phyloP scores from a whole-genome alignment of 2,888 invertebrate genomes.

The Nymphalis c-album region DNA sequence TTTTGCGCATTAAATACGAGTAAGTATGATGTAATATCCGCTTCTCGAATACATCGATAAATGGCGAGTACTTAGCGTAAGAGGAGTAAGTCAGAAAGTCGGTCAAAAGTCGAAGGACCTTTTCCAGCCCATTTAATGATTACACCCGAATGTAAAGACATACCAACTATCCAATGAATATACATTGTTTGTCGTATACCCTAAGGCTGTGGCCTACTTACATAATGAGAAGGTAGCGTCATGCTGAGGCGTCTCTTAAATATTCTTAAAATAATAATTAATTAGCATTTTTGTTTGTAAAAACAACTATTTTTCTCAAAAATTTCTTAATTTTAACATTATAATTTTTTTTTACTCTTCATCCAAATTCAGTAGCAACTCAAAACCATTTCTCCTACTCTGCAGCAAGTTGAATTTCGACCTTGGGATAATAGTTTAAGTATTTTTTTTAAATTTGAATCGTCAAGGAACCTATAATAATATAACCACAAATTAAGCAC shows the following conservation, averaged over 20 bases:
- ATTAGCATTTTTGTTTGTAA: too few species aligned
- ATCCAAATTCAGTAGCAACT: too few species aligned
- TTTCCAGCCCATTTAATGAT: constrained; percentile 52
- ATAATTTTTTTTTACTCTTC: too few species aligned
- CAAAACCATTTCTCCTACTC: too few species aligned
- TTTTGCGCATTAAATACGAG: background rate
- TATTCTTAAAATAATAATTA: background rate
- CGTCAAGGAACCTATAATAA: too few species aligned
- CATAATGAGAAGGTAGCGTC: background rate
- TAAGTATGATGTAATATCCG: constrained; percentile 1
- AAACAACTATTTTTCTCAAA: background rate
- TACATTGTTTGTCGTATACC: constrained; percentile 5
- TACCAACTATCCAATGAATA: constrained; percentile 34
- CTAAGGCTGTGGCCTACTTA: background rate
- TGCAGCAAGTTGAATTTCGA: too few species aligned
- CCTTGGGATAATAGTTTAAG: too few species aligned
- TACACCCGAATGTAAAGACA: constrained; percentile 45
- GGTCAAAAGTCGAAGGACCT: constrained; percentile 46
- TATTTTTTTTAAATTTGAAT: too few species aligned
- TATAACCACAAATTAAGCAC: too few species aligned
- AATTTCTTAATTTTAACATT: too few species aligned
- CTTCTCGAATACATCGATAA: constrained; percentile 1
- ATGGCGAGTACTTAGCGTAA: constrained; percentile 17
- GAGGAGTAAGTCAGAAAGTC: constrained; percentile 33
- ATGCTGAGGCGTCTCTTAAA: background rate